Conservation (phyloP, 2,797 vertebrate genomes). For the Rhinatrema bivittatum region DNA sequence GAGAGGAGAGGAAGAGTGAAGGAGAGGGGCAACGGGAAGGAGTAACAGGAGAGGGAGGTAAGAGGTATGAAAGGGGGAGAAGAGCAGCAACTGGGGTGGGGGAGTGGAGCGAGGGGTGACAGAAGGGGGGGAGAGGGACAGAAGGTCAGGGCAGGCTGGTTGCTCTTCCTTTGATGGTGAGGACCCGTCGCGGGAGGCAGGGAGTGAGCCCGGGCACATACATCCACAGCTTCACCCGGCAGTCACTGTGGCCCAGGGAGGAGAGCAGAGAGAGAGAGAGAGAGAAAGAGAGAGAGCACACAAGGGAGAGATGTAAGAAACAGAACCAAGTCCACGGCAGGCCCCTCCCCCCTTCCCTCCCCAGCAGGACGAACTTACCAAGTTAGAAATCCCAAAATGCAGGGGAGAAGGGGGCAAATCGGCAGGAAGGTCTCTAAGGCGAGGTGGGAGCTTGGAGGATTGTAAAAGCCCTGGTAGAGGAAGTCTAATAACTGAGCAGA, state of each 20-base stretch:
- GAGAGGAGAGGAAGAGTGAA: too few relatives aligned
- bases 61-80: neutral
- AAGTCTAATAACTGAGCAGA: too few relatives aligned
- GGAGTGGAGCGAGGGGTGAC: constrained; percentile 15
- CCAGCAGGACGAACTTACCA: too few relatives aligned
- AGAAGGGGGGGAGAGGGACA: constrained; percentile 35
- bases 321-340: too few relatives aligned
- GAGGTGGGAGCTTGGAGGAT: too few relatives aligned
- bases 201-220: constrained; percentile 96
- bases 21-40: constrained; percentile 33
- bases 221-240: constrained; percentile 97
- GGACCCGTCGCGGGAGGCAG: constrained; percentile 93
- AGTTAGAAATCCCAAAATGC: too few relatives aligned
- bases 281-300: neutral
- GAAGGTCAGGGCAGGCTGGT: constrained; percentile 89
- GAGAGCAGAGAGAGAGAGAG: neutral
- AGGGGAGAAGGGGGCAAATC: too few relatives aligned
- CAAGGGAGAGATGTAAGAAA: too few relatives aligned
- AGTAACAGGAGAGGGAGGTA: constrained; percentile 79
- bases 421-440: too few relatives aligned
- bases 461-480: too few relatives aligned
- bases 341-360: too few relatives aligned
- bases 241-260: constrained; percentile 75
- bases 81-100: constrained; percentile 3
- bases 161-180: constrained; percentile 97